Evolutionary conservation across 2,113 vertebrate genomes (phyloP).

Genomic region (Oreochromis spilurus): DNA sequence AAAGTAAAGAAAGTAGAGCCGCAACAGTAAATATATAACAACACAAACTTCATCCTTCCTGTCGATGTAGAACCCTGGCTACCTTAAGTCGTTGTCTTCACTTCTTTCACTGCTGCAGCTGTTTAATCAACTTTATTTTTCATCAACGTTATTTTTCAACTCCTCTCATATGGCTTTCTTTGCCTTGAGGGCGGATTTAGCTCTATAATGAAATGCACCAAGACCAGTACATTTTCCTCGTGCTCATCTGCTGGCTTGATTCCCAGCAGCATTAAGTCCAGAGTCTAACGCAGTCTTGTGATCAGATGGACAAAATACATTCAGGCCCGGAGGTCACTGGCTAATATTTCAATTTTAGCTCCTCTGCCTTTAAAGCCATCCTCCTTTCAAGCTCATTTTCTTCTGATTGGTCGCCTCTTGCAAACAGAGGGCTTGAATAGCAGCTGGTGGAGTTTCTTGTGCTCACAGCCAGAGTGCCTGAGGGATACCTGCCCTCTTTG

Average conservation of each 20-base stretch:
- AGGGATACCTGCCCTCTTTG: too few species aligned
- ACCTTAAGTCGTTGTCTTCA: not conserved
- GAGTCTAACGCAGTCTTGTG: too few species aligned
- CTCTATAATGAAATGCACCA: not conserved
- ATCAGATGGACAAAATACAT: too few species aligned
- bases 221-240: too few species aligned
- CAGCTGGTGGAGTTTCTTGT: not conserved
- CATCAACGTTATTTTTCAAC: not conserved
- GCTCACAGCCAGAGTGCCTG: too few species aligned
- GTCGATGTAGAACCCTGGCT: not conserved
- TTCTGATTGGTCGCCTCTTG: not conserved
- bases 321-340: not conserved
- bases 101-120: not conserved
- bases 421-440: not conserved
- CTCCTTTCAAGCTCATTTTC: not conserved
- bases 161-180: not conserved
- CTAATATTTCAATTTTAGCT: not conserved
- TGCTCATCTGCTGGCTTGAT: too few species aligned
- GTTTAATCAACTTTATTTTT: not conserved
- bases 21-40: not conserved
- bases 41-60: not conserved
- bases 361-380: too few species aligned
- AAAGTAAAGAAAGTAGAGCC: not conserved
- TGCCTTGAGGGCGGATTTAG: not conserved
- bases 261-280: too few species aligned